Evolutionary conservation across 2,888 invertebrate genomes (phyloP), one percentile per base, ranked within the genome.

Genomic region (Archips crataeganus): DNA sequence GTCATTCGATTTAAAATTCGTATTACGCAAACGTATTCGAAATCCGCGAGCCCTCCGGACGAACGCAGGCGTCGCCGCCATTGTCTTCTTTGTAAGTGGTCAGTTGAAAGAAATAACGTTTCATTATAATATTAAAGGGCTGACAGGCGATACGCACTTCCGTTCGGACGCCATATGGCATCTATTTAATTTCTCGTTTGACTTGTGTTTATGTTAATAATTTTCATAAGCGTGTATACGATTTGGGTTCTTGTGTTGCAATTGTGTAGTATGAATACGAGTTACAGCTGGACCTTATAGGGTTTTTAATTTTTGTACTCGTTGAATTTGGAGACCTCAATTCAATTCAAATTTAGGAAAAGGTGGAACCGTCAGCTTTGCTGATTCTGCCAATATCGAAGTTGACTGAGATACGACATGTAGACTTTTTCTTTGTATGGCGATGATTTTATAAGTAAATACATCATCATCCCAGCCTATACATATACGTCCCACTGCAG

Each of bases 61-160:
- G 90, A 86, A 84, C 84, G 88, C 87, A 89, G 85, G 82, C 86
- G 83, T 84, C 82, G 83, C 86, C 85, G 85, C 85, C 89, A 90
- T 93, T 92, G 91, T 93, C 88, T 90, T 87, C 91, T 87, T 91
- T 93, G 89, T 91, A 85, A 89, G 86, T 91, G 94, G 93, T 92
- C 94, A 93, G 89, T 90, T 87, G 83, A 88, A 91, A 90, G 89
- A 90, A 91, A 90, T 90, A 85, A 89, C 88, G 83, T 89, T 92
- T 89, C 89, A 91, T 92, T 92, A 91, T 87, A 91, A 90, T 91
- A 90, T 89, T 89, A 89, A 90, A 91, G 85, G 85, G 84, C 90
- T 89, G 93, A 90, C 93, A 94, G 91, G 85, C 91, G 94, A 94
- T 91, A 92, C 92, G 88, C 84, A 91, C 92, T 93, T 94, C 94